Base-by-base conservation (phyloP, 2,113 vertebrate species). In the Apodemus sylvaticus region DNA sequence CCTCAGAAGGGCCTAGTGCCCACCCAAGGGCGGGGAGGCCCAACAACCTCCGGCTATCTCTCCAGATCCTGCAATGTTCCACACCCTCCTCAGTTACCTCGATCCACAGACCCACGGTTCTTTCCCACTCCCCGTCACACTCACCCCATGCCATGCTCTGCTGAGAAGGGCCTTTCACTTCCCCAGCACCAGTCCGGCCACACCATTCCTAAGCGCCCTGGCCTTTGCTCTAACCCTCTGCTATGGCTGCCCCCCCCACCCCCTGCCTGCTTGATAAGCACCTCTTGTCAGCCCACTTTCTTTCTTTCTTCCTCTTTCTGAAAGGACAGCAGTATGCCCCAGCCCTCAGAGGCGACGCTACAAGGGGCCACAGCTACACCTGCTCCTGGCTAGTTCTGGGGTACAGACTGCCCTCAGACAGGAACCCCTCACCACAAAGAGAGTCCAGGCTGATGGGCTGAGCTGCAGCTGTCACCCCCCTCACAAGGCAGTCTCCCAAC, bases 111-210 rank as follows among this genome's bases (percentile, higher is more conserved):
- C 55, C 83, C 5, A 29, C 10, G 14, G 53, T 78, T 45, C 45
- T 16, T 20, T 5, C 24, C 4, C 19, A 62, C 9, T n/a, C 36
- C n/a, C n/a, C 39, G 1, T 11, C 29, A 4, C 42, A 26, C 36
- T 19, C 39, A 13, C 92, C 58, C 2, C 70, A 16, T 62, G 53
- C 90, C 29, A 0, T 3, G 24, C 91, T 55, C 45, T 42, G 42
- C 64, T 13, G 9, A 87, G 14, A 55, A 55, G 78, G 53, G 19
- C 31, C 39, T 92, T 87, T 91, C 77, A 48, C 91, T 96, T 92
- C 94, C 91, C 68, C 90, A 34, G 5, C 14, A 7, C 31, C n/a
- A 70, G 39, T 34, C 20, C 2, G 1, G 0, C 39, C 73, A 60
- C 55, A 16, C 31, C 17, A 13, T 0, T 19, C 51, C 68, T 48